Evolutionary conservation across 2,797 vertebrate genomes (phyloP).

Genomic region (Anguilla anguilla): DNA sequence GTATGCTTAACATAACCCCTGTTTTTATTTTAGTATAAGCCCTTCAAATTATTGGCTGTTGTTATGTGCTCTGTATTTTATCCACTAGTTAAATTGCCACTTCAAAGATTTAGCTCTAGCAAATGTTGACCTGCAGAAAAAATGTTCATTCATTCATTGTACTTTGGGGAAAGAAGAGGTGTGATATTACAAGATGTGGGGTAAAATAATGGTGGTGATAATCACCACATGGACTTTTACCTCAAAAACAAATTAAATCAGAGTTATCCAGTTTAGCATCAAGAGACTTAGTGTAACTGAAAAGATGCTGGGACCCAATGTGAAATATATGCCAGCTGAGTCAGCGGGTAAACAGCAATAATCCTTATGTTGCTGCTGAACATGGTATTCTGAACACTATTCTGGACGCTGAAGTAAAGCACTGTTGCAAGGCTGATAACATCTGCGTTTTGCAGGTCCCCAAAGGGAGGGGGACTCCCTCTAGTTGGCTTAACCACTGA

Average conservation of each 20-base stretch:
- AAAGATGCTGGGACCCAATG: not conserved
- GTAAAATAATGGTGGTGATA: not conserved
- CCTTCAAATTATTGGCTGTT: no score
- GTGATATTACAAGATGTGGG: not conserved
- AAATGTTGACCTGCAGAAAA: no score
- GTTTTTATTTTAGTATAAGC: not conserved
- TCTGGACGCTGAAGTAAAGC: not conserved
- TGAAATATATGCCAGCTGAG: not conserved
- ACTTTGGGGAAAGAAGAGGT: no score
- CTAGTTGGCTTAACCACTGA: slow-evolving; percentile 12
- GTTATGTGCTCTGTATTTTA: no score
- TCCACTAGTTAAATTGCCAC: no score
- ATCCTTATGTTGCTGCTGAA: not conserved
- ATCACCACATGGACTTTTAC: not conserved
- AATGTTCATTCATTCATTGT: no score
- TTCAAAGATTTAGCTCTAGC: no score
- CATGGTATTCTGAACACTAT: not conserved
- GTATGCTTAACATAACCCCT: not conserved
- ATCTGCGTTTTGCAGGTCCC: not conserved
- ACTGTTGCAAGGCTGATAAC: not conserved
- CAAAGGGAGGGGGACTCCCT: slow-evolving; percentile 9
- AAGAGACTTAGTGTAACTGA: not conserved
- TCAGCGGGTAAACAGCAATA: not conserved
- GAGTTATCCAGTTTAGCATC: not conserved
- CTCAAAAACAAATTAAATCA: not conserved